phyloP scores from a whole-genome alignment of 2,797 vertebrate genomes.

The Gambelia wislizenii region DNA sequence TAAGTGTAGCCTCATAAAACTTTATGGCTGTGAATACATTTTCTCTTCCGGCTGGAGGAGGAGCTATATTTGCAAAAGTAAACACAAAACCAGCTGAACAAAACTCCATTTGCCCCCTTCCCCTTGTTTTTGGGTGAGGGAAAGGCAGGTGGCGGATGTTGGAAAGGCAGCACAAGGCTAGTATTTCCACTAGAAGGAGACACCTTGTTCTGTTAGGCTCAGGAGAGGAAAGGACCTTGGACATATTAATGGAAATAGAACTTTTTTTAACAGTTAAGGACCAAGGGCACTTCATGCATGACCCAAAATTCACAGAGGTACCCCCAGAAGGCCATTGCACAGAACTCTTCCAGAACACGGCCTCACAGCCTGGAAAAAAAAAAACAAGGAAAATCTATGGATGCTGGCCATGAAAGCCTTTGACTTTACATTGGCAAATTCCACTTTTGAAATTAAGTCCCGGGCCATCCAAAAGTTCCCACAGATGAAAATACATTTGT shows the following conservation, averaged over 20 bases:
- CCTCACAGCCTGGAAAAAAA: too few relatives aligned
- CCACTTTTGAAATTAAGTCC: neutral
- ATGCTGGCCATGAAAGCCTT: too few relatives aligned
- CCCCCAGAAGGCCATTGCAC: too few relatives aligned
- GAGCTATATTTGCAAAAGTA: neutral
- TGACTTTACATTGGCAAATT: neutral
- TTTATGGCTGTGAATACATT: neutral
- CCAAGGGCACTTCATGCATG: neutral
- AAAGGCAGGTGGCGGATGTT: too few relatives aligned
- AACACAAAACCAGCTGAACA: neutral
- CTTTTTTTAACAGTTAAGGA: neutral
- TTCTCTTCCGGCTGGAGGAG: neutral
- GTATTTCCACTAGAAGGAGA: neutral
- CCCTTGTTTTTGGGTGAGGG: neutral
- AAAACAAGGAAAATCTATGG: too few relatives aligned
- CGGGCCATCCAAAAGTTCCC: neutral
- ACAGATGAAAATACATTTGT: too few relatives aligned
- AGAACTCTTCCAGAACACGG: too few relatives aligned
- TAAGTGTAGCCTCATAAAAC: neutral
- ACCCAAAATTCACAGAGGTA: too few relatives aligned
- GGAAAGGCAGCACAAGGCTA: neutral
- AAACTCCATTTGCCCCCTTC: neutral
- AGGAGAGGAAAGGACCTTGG: too few relatives aligned
- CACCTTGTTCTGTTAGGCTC: neutral
- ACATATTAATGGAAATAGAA: too few relatives aligned